phyloP scores from a whole-genome alignment of 2,888 invertebrate genomes.

The Pocota personata region DNA sequence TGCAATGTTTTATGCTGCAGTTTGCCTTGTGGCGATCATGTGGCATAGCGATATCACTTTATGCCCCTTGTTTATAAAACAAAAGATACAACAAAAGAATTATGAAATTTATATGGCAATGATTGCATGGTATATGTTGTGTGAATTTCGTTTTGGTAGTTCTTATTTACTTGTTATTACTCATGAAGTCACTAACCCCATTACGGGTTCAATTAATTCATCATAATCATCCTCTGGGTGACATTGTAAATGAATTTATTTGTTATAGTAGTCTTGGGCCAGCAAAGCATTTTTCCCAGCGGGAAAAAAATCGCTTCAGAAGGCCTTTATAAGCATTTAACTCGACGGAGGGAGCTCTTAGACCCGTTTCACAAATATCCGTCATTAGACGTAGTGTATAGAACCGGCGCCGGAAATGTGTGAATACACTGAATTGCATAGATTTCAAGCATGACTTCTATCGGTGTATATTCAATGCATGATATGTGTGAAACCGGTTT shows the following conservation, averaged over 20 bases:
- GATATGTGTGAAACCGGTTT: too few relatives aligned
- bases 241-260: background rate
- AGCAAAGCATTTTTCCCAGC: too few relatives aligned
- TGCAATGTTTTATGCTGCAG: constrained; percentile 36
- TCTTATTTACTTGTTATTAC: background rate
- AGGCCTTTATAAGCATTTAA: too few relatives aligned
- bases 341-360: too few relatives aligned
- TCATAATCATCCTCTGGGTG: background rate
- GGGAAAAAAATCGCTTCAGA: too few relatives aligned
- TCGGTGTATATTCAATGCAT: too few relatives aligned
- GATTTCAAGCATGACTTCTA: too few relatives aligned
- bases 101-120: constrained; percentile 6
- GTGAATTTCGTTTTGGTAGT: background rate
- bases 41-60: constrained; percentile 21
- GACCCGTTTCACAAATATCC: too few relatives aligned
- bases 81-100: constrained; percentile 30
- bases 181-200: constrained; percentile 15
- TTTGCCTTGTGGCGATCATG: constrained; percentile 49
- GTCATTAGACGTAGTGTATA: too few relatives aligned
- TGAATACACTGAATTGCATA: too few relatives aligned
- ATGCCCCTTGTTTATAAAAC: constrained; percentile 19
- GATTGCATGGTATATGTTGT: constrained; percentile 7
- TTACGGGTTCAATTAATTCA: background rate
- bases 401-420: too few relatives aligned
- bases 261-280: too few relatives aligned